phyloP scores from a whole-genome alignment of 1,140 invertebrate species.

The Sycobia sp. region DNA sequence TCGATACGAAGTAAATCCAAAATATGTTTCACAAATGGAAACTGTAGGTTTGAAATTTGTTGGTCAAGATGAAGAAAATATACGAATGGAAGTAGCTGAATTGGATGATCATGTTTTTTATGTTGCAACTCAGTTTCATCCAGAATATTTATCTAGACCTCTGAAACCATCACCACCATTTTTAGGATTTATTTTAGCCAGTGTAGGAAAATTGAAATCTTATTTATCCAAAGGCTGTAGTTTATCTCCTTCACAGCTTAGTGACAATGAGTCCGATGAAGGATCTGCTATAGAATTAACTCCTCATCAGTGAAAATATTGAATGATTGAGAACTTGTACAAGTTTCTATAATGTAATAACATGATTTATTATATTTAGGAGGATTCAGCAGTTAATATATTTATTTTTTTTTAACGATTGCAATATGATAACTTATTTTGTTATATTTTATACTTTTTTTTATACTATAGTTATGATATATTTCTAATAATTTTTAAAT shows the following conservation, averaged over 20 bases:
- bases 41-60: slow-evolving; percentile 88
- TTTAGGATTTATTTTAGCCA: slow-evolving; percentile 89
- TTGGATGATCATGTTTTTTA: slow-evolving; percentile 85
- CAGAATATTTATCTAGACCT: slow-evolving; percentile 94
- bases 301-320: not conserved
- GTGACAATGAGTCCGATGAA: slow-evolving; percentile 73
- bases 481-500: too few species aligned
- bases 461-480: not conserved
- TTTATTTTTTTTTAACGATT: slow-evolving; percentile 18
- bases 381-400: not conserved
- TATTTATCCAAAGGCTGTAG: slow-evolving; percentile 75
- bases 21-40: slow-evolving; percentile 81
- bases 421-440: slow-evolving; percentile 7
- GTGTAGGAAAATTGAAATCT: slow-evolving; percentile 74
- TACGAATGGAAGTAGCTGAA: slow-evolving; percentile 86
- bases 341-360: not conserved
- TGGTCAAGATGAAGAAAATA: slow-evolving; percentile 70
- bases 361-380: not conserved
- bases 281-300: slow-evolving; percentile 21
- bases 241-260: slow-evolving; percentile 70
- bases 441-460: slow-evolving; percentile 16
- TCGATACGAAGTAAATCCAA: slow-evolving; percentile 93
- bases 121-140: slow-evolving; percentile 96
- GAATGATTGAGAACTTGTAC: not conserved
- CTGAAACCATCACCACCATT: slow-evolving; percentile 94